Evolutionary conservation across 2,888 invertebrate species (phyloP), one percentile per base, ranked within the genome.

Genomic region (Teinopalpus imperialis): DNA sequence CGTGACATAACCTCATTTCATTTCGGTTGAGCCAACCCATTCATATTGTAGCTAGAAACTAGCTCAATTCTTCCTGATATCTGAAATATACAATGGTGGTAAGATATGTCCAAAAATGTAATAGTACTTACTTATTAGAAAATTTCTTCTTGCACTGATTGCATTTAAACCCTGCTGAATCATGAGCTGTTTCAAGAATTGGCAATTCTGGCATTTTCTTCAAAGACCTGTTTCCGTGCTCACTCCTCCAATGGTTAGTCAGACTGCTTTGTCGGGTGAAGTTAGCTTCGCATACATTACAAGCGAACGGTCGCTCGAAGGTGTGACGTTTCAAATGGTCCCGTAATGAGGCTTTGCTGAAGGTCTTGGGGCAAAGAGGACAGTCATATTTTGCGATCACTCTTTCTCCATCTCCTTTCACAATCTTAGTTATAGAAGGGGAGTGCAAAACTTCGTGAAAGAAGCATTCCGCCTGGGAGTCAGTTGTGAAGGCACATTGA

Each of bases 241-340:
- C 90, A 53, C 57, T 77, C 54, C 74, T 89, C 41, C 85, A 77
- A 68, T 95, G 95, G 44, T 90, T 90, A 18, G 90, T 89, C 37
- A 94, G 79, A 58, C 92, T 93, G 32, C 92, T 91, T 56, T 92
- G 91, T 14, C 94, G 82, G 0, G 92, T 90, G 63, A 95, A 96
- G 49, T 90, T 90, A 0, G 90, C 81, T 0, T 77, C 78, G 63
- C 95, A 96, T 2, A 81, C 66, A 0, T 83, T 72, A 59, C 96
- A 96, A 1, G 85, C 76, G 59, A 91, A 94, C 0, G 93, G 93
- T 48, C 92, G 90, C 63, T 95, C 95, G 16, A 92, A 91, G 0
- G 95, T 95, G 62, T 96, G 95, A 42, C 90, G 90, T 20, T 93
- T 89, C 29, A 95, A 74, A 69, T 95, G 95, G 45, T 91, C 90